Evolutionary conservation across 2,888 invertebrate genomes (phyloP).

Genomic region (Altica lythri): DNA sequence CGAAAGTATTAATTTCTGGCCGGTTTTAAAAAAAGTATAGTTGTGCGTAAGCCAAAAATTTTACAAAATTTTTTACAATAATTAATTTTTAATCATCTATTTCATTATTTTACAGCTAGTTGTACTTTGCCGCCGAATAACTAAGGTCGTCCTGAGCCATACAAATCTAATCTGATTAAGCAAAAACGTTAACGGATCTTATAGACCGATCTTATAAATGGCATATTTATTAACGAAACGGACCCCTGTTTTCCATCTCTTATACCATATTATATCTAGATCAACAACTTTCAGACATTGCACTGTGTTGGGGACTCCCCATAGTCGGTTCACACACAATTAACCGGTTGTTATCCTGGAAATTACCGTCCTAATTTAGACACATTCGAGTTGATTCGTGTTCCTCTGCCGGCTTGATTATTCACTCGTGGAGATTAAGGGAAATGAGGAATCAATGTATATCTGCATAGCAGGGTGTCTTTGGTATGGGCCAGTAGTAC

Average conservation of each 20-base stretch:
- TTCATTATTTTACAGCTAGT: too few species aligned
- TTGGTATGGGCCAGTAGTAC: not conserved
- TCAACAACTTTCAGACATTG: constrained; percentile 33
- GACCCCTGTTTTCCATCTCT: constrained; percentile 16
- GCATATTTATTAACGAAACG: too few species aligned
- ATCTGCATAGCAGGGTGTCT: not conserved
- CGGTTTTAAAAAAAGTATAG: too few species aligned
- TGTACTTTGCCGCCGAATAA: too few species aligned
- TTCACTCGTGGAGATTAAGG: constrained; percentile 24
- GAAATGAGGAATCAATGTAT: constrained; percentile 22
- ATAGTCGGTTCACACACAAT: constrained; percentile 36
- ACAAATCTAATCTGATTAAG: too few species aligned
- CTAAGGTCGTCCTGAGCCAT: too few species aligned
- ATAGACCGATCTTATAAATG: too few species aligned
- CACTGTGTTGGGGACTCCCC: constrained; percentile 25
- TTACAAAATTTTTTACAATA: too few species aligned
- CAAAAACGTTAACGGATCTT: too few species aligned
- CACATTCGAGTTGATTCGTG: constrained; percentile 37
- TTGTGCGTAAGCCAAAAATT: too few species aligned
- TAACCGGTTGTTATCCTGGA: constrained; percentile 37
- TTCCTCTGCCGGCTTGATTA: constrained; percentile 30
- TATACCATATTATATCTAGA: constrained; percentile 32
- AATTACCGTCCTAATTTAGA: constrained; percentile 37
- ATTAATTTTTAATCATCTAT: too few species aligned
- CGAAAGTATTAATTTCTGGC: too few species aligned